These are phyloP conservation scores for Leptogaster cylindrica DNA, from an alignment of 2,888 invertebrate species.

Conservation along the genomic window DNA sequence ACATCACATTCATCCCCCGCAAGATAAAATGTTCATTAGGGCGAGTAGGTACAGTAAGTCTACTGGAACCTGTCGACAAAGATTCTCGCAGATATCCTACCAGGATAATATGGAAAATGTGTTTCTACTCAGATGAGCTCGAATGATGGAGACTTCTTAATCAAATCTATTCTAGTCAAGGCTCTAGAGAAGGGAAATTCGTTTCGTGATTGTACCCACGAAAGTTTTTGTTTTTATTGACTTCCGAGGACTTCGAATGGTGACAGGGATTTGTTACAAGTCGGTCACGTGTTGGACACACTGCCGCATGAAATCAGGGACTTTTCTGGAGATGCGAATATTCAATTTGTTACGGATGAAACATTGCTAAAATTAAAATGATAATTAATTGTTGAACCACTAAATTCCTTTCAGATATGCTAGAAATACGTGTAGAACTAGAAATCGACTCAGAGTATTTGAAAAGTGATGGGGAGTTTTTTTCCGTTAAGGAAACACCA, in stretches of 20 bases:
- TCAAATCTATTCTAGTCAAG: constrained; percentile 24
- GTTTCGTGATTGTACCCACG: neutral
- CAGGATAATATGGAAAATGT: constrained; percentile 32
- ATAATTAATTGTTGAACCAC: no score
- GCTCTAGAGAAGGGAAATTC: neutral
- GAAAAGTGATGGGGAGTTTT: no score
- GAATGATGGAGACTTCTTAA: constrained; percentile 4
- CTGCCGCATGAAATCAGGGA: neutral
- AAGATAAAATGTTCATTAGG: constrained; percentile 36
- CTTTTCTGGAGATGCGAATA: neutral
- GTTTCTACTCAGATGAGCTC: constrained; percentile 28
- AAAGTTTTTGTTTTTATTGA: constrained; percentile 2
- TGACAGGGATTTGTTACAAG: constrained; percentile 11
- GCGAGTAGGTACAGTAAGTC: neutral
- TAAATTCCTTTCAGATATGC: no score
- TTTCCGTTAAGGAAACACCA: no score
- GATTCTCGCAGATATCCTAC: constrained; percentile 2
- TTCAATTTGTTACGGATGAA: no score
- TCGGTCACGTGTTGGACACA: constrained; percentile 6
- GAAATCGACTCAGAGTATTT: no score
- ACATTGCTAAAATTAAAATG: no score
- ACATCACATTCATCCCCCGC: neutral
- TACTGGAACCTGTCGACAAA: constrained; percentile 23
- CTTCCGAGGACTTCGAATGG: neutral
- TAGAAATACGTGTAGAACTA: no score